These are phyloP conservation scores for Bucorvus abyssinicus DNA, from an alignment of 2,797 vertebrate species.

Conservation along the genomic window DNA sequence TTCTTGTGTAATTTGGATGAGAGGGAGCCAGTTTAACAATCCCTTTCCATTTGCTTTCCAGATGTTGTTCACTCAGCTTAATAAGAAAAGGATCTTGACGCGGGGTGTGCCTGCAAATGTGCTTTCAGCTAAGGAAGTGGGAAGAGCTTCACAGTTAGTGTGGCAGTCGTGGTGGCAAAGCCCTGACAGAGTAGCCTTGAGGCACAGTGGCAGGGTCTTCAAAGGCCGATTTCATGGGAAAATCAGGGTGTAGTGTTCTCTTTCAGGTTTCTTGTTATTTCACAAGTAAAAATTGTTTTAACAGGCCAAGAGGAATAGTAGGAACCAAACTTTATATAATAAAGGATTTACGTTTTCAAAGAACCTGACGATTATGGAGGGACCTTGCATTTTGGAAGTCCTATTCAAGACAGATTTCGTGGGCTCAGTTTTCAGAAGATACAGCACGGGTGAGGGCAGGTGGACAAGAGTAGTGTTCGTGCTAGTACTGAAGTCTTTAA, in stretches of 20 bases:
- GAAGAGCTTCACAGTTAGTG: background rate
- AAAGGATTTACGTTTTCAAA: background rate
- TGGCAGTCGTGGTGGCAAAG: background rate
- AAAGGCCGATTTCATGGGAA: background rate
- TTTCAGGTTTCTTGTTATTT: background rate
- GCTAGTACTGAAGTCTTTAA: background rate
- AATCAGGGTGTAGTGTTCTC: background rate
- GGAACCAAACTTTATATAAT: background rate
- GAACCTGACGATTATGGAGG: background rate
- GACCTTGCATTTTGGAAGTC: background rate
- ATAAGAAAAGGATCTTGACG: background rate
- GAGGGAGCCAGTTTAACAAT: background rate
- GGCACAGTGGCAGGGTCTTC: background rate
- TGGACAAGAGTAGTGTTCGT: background rate
- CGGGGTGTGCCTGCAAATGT: background rate
- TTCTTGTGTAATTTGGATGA: conserved; percentile 5
- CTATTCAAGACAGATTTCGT: background rate
- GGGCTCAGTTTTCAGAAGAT: background rate
- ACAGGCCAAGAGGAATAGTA: background rate
- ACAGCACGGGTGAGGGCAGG: background rate
- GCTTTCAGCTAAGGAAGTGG: background rate
- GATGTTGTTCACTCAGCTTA: conserved; percentile 6
- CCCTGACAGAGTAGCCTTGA: background rate
- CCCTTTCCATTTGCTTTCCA: conserved; percentile 29
- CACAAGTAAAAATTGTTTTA: background rate